Evolutionary conservation across 2,113 vertebrate species (phyloP).

Genomic region (Tragelaphus strepsiceros): DNA sequence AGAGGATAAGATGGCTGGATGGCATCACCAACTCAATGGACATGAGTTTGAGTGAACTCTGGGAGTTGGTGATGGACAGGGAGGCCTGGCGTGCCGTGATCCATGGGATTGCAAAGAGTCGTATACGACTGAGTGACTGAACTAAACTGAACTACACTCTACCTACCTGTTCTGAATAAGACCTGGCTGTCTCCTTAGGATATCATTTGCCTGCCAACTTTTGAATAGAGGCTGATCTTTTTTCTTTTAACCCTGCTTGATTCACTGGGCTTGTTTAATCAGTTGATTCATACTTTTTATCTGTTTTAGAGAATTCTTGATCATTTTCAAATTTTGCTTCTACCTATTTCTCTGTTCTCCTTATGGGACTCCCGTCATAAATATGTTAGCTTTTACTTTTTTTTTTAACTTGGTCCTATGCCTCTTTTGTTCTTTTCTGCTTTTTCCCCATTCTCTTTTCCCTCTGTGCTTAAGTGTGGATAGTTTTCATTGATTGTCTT

Average conservation of each 20-base stretch:
- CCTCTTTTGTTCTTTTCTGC: background rate
- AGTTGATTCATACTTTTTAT: background rate
- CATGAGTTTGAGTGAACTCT: too few relatives aligned
- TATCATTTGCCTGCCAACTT: background rate
- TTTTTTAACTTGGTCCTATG: background rate
- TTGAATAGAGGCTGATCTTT: background rate
- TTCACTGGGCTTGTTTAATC: background rate
- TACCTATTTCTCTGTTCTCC: background rate
- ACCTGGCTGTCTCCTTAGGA: background rate
- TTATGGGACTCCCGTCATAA: background rate
- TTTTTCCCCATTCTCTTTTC: background rate
- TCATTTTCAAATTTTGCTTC: constrained; percentile 4
- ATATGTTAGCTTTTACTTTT: background rate
- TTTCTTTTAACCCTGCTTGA: background rate
- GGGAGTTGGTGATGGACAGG: too few relatives aligned
- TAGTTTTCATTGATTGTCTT: background rate
- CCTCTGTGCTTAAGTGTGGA: background rate
- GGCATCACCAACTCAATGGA: too few relatives aligned
- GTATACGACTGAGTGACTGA: too few relatives aligned
- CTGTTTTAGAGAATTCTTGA: background rate
- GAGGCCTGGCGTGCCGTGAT: too few relatives aligned
- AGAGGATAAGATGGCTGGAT: too few relatives aligned
- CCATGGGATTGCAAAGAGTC: too few relatives aligned
- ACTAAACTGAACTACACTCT: too few relatives aligned
- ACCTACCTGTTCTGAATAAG: background rate